Evolutionary conservation across 2,797 vertebrate genomes (phyloP).

Genomic region (Synanceia verrucosa): DNA sequence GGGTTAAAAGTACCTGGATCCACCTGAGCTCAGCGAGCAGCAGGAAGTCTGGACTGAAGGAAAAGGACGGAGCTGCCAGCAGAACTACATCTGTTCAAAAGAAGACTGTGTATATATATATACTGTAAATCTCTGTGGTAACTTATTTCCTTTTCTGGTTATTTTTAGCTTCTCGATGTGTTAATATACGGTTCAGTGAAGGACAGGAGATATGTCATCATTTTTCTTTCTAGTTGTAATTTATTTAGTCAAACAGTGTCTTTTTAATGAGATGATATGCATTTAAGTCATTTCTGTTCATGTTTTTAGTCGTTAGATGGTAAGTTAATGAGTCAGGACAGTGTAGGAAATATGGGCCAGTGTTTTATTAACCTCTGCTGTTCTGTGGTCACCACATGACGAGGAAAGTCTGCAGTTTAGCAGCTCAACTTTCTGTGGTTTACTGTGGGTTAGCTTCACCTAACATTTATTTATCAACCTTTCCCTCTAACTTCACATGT

Average conservation of each 20-base stretch:
- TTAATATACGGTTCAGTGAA: constrained; percentile 74
- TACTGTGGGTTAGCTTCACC: no score
- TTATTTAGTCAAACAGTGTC: constrained; percentile 45
- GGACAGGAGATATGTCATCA: constrained; percentile 76
- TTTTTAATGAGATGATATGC: constrained; percentile 19
- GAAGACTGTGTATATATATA: no score
- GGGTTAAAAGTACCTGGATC: constrained; percentile 52
- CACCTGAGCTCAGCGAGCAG: constrained; percentile 20
- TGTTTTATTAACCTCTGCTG: constrained; percentile 14
- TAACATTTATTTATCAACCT: background rate
- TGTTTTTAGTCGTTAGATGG: constrained; percentile 35
- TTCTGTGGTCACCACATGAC: background rate
- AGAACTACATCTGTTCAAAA: constrained; percentile 62
- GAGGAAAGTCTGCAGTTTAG: background rate
- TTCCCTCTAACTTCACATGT: background rate
- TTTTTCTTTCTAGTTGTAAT: constrained; percentile 48
- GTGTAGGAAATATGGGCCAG: background rate
- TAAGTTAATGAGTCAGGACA: constrained; percentile 25
- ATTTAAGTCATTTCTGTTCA: constrained; percentile 31
- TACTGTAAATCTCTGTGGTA: constrained; percentile 83
- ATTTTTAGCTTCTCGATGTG: constrained; percentile 74
- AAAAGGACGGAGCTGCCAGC: constrained; percentile 39
- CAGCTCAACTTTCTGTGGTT: background rate
- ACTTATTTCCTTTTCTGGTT: constrained; percentile 76
- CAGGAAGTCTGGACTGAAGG: constrained; percentile 34